These are phyloP conservation scores for Neodiprion fabricii DNA, from an alignment of 1,140 invertebrate species.

Conservation along the genomic window DNA sequence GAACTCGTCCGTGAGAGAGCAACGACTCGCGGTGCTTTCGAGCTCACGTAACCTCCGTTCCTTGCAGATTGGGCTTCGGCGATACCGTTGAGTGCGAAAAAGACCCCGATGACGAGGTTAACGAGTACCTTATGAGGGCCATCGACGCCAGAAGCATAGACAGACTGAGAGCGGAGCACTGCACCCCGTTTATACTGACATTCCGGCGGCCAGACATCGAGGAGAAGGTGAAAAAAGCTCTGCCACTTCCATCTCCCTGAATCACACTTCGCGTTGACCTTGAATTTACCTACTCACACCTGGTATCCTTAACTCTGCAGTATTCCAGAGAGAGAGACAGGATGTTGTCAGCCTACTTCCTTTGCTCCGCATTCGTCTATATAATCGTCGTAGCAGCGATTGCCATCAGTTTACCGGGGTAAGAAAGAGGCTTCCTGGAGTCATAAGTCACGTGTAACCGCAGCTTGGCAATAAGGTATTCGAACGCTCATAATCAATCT, in stretches of 20 bases:
- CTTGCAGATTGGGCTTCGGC: conserved; percentile 71
- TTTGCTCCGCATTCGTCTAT: conserved; percentile 80
- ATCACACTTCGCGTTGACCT: background rate
- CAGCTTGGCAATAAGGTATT: background rate
- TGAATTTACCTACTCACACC: conserved; percentile 1
- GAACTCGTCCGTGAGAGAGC: background rate
- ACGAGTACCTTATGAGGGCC: conserved; percentile 91
- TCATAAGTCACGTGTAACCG: no score
- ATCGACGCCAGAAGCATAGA: conserved; percentile 95
- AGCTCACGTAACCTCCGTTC: conserved; percentile 23
- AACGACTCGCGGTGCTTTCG: background rate
- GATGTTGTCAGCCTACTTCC: conserved; percentile 85
- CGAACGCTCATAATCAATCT: background rate
- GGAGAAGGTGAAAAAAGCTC: conserved; percentile 69
- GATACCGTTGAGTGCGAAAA: conserved; percentile 67
- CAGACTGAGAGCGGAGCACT: conserved; percentile 83
- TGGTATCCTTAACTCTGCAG: conserved; percentile 58
- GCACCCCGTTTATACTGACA: conserved; percentile 79
- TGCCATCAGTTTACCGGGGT: conserved; percentile 74
- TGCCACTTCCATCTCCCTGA: background rate
- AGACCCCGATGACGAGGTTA: conserved; percentile 90
- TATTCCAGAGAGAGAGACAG: conserved; percentile 79
- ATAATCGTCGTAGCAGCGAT: conserved; percentile 69
- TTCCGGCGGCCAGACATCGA: conserved; percentile 82
- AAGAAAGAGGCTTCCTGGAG: conserved; percentile 18